Evolutionary conservation across 2,113 vertebrate genomes (phyloP), one percentile per base, ranked within the genome.

Genomic region (Albula goreensis): DNA sequence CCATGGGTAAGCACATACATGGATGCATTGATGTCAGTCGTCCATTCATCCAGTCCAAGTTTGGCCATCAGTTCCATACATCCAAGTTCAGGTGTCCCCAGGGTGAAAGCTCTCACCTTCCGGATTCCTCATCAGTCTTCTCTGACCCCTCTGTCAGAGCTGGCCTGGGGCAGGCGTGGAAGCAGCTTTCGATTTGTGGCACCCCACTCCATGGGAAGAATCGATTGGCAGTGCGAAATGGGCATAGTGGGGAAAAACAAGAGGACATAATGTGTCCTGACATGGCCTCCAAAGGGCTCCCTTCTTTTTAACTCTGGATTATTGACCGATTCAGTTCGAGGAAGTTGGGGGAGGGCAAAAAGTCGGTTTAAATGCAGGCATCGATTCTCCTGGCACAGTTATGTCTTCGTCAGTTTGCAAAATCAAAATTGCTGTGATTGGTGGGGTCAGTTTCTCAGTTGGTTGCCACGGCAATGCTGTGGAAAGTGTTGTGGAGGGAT

Each of bases 341-440:
- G 10, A 79, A 57, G 50, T 15, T 12, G 9, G 12, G 74, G 0
- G 5, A 19, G 51, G 31, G 17, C 6, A 10, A 48, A 52, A 17
- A 41, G 31, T 70, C 79, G 84, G 52, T 80, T 85, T 85, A 85
- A 63, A 57, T 80, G 53, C 41, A 60, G 78, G 31, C 78, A 80
- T 85, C 22, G 78, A 85, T 85, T 77, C 80, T 79, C 19, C 78
- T 85, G 77, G n/a, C 84, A 80, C 50, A 63, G 41, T 60, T 52
- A 60, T 63, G 84, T 85, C 77, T 78, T 2, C 11, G 31, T 78
- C 49, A 31, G 31, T 80, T 80, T 60, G 77, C 53, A 52, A 79
- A 70, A 79, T 22, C 19, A 25, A 79, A n/a, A 78, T 12, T 17
- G 53, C 53, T 1, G 10, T 41, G 4, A 50, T 7, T 19, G 41